Evolutionary conservation across 2,888 invertebrate genomes (phyloP).

Genomic region (Lamellibrachia columna): DNA sequence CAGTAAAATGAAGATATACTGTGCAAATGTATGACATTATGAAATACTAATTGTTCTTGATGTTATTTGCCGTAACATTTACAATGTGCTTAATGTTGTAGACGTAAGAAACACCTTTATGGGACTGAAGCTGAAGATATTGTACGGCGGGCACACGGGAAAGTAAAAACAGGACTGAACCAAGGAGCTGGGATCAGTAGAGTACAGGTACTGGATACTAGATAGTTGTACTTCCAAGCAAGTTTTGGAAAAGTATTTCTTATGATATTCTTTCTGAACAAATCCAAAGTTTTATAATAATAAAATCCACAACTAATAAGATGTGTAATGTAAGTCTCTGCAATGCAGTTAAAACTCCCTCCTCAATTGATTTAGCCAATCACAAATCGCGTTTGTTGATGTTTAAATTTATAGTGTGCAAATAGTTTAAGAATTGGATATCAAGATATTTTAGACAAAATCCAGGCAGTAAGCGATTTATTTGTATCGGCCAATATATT

Average conservation of each 20-base stretch:
- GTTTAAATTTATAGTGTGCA: too few species aligned
- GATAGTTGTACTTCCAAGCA: too few species aligned
- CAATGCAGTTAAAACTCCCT: neutral
- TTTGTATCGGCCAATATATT: too few species aligned
- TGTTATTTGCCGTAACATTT: neutral
- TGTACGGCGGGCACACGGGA: constrained; percentile 46
- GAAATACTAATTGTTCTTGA: too few species aligned
- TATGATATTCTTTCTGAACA: constrained; percentile 22
- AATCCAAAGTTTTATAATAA: neutral
- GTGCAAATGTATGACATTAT: too few species aligned
- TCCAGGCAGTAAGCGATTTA: too few species aligned
- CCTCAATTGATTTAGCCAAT: neutral
- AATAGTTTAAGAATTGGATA: too few species aligned
- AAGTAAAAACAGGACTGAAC: constrained; percentile 51
- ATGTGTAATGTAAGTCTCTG: neutral
- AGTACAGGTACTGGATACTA: neutral
- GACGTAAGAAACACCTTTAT: constrained; percentile 53
- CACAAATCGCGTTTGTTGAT: too few species aligned
- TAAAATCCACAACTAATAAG: neutral
- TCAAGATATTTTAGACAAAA: too few species aligned
- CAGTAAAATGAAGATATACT: too few species aligned
- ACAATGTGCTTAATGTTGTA: constrained; percentile 32
- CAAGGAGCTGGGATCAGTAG: neutral
- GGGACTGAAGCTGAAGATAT: constrained; percentile 47
- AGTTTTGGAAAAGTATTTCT: neutral